Evolutionary conservation across 1,140 invertebrate genomes (phyloP).

Genomic region (Nebria ingens): DNA sequence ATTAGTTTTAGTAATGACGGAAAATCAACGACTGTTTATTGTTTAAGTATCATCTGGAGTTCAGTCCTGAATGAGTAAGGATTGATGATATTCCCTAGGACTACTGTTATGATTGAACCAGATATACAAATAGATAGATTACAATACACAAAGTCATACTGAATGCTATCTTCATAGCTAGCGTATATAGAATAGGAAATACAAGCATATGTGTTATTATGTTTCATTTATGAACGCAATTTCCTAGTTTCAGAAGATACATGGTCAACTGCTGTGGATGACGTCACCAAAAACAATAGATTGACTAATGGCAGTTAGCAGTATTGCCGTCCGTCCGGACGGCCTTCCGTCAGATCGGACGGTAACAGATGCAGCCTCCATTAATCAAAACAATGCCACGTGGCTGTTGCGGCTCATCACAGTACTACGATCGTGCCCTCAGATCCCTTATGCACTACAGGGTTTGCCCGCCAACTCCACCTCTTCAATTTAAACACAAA

Average conservation of each 20-base stretch:
- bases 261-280: neutral
- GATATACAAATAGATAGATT: too few species aligned
- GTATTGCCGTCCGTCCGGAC: neutral
- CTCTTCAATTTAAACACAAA: neutral
- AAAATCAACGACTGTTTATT: too few species aligned
- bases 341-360: constrained; percentile 4
- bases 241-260: constrained; percentile 3
- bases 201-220: neutral
- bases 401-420: neutral
- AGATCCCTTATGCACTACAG: neutral
- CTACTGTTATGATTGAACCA: too few species aligned
- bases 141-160: too few species aligned
- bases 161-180: too few species aligned
- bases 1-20: too few species aligned
- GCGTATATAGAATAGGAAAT: neutral
- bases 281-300: constrained; percentile 7
- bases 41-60: too few species aligned
- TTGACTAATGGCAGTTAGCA: neutral
- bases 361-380: constrained; percentile 1
- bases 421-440: neutral
- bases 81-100: too few species aligned
- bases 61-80: too few species aligned
- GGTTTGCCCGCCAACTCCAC: neutral
- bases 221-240: constrained; percentile 5
- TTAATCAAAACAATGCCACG: constrained; percentile 8